Percentiles rank a stretch among this genome's conserved stretches.
Conservation (phyloP, 2,113 vertebrate genomes). For the Corydoras sp. region DNA sequence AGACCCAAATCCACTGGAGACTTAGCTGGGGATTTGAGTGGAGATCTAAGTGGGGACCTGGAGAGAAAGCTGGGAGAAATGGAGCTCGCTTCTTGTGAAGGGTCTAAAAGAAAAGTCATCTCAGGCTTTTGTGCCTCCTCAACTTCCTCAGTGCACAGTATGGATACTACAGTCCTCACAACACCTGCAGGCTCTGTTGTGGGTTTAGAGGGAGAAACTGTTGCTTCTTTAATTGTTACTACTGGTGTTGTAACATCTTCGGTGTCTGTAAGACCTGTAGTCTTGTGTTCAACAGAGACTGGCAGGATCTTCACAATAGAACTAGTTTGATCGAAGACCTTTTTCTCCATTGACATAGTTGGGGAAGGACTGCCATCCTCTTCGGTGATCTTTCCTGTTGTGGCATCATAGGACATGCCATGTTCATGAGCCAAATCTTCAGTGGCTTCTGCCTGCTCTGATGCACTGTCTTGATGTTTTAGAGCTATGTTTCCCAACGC, state of each 20-base stretch:
- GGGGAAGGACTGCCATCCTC: slow-evolving; percentile 56
- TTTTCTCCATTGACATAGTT: slow-evolving; percentile 23
- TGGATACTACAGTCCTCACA: background rate
- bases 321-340: slow-evolving; percentile 52
- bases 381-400: slow-evolving; percentile 71
- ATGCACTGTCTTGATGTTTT: slow-evolving; percentile 9
- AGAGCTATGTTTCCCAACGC: slow-evolving; percentile 48
- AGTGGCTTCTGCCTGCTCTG: no score
- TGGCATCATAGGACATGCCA: slow-evolving; percentile 77
- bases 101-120: slow-evolving; percentile 52
- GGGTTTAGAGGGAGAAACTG: slow-evolving; percentile 41
- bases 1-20: slow-evolving; percentile 61
- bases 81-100: slow-evolving; percentile 45
- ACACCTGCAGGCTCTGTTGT: slow-evolving; percentile 31
- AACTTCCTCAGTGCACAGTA: slow-evolving; percentile 26
- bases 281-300: slow-evolving; percentile 55
- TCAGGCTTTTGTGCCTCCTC: slow-evolving; percentile 42
- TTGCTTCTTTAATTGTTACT: slow-evolving; percentile 71
- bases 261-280: slow-evolving; percentile 45
- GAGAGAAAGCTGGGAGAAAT: background rate
- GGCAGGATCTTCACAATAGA: slow-evolving; percentile 53
- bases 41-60: slow-evolving; percentile 2
- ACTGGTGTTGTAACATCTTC: slow-evolving; percentile 49
- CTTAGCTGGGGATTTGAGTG: slow-evolving; percentile 20
- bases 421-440: slow-evolving; percentile 57